phyloP scores from a whole-genome alignment of 2,113 vertebrate species.

The Sinocyclocheilus maitianheensis region DNA sequence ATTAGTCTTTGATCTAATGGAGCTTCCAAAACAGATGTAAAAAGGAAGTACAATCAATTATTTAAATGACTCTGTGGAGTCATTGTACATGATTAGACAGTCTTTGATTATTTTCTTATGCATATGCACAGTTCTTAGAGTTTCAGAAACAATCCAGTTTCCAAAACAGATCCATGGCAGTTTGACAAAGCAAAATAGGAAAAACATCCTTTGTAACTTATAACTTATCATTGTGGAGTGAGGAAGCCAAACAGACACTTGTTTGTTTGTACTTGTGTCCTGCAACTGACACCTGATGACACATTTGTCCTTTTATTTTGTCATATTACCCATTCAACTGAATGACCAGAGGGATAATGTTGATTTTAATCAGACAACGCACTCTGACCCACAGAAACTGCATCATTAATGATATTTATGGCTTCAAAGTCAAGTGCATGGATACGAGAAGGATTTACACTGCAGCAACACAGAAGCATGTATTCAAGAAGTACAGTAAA shows the following conservation, averaged over 20 bases:
- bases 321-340: conserved; percentile 33
- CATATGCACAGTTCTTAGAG: neutral
- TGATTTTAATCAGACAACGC: conserved; percentile 13
- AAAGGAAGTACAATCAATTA: neutral
- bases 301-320: conserved; percentile 32
- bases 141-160: neutral
- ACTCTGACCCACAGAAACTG: neutral
- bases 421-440: neutral
- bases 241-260: neutral
- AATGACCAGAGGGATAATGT: neutral
- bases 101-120: neutral
- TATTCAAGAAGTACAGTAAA: neutral
- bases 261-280: conserved; percentile 5
- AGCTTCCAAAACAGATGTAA: neutral
- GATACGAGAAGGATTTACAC: neutral
- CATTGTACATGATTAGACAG: neutral
- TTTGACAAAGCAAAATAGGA: neutral
- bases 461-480: neutral
- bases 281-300: conserved; percentile 3
- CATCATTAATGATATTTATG: neutral
- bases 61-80: neutral
- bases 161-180: neutral
- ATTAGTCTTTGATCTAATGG: neutral
- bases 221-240: neutral
- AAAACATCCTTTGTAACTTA: neutral